Conservation (phyloP, 2,888 invertebrate species). For the Acronicta aceris region DNA sequence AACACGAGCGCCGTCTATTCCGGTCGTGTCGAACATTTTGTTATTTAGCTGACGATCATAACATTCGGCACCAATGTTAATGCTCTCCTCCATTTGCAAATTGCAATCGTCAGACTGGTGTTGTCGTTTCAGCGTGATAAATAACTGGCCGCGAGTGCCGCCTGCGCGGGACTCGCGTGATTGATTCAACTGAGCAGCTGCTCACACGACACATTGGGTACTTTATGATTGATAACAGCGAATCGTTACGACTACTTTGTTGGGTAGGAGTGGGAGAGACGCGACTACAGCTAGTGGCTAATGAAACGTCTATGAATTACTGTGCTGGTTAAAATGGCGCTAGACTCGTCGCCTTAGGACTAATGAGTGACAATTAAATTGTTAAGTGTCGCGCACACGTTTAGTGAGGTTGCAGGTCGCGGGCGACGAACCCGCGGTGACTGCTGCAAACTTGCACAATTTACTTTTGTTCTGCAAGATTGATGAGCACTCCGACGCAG, state of each 20-base stretch:
- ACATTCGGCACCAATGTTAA: constrained; percentile 63
- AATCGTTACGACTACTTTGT: constrained; percentile 59
- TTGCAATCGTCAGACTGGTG: constrained; percentile 72
- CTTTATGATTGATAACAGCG: constrained; percentile 76
- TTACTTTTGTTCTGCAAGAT: constrained; percentile 82
- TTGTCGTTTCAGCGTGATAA: constrained; percentile 77
- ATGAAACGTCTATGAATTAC: constrained; percentile 81
- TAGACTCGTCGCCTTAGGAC: constrained; percentile 78
- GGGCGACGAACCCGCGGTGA: constrained; percentile 78
- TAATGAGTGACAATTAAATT: constrained; percentile 87
- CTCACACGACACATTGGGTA: constrained; percentile 63
- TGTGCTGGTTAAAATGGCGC: constrained; percentile 79
- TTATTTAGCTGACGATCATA: constrained; percentile 64
- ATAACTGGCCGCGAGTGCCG: constrained; percentile 72
- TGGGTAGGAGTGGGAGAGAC: constrained; percentile 53
- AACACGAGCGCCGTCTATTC: constrained; percentile 67
- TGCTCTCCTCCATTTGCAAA: constrained; percentile 70
- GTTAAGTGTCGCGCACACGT: constrained; percentile 83
- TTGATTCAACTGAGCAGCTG: constrained; percentile 82
- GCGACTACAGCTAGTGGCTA: constrained; percentile 60
- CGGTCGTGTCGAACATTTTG: constrained; percentile 61
- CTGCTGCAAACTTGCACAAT: constrained; percentile 79
- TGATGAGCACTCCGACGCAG: constrained; percentile 83
- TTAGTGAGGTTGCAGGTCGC: constrained; percentile 83
- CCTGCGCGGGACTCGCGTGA: constrained; percentile 74